Percentiles rank a stretch among this genome's conserved stretches.
These are phyloP conservation scores for Cochlearius cochlearius DNA, from an alignment of 2,113 vertebrate species.

Conservation along the genomic window DNA sequence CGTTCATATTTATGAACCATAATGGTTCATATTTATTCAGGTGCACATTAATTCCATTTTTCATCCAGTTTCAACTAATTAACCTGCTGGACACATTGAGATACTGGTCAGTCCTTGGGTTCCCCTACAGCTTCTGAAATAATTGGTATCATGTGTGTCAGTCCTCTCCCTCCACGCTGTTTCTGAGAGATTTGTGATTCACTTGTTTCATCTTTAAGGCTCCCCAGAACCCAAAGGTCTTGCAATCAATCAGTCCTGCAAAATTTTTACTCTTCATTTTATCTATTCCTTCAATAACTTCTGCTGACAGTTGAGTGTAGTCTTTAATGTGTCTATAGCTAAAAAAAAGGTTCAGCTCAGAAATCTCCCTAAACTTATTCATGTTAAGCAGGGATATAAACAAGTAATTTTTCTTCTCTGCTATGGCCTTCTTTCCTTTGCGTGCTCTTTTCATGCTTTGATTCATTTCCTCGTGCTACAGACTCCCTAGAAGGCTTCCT, in stretches of 20 bases:
- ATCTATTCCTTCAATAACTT: background rate
- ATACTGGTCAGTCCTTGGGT: background rate
- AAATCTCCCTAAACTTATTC: background rate
- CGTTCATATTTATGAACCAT: background rate
- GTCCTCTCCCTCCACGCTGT: background rate
- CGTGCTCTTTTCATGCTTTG: background rate
- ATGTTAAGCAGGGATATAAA: background rate
- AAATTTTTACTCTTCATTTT: background rate
- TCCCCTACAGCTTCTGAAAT: background rate
- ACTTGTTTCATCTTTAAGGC: background rate
- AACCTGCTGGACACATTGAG: background rate
- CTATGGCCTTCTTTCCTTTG: background rate
- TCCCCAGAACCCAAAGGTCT: background rate
- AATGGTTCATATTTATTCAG: background rate
- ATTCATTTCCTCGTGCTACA: background rate
- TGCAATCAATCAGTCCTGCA: background rate
- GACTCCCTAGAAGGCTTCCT: background rate
- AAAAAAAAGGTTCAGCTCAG: background rate
- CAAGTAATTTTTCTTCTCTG: background rate
- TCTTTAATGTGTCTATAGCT: background rate
- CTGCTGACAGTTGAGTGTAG: background rate
- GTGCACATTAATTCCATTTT: background rate
- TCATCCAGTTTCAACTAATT: background rate
- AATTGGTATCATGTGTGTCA: background rate
- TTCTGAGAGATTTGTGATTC: background rate